Evolutionary conservation across 2,888 invertebrate genomes (phyloP).

Genomic region (Sialis lutaria): DNA sequence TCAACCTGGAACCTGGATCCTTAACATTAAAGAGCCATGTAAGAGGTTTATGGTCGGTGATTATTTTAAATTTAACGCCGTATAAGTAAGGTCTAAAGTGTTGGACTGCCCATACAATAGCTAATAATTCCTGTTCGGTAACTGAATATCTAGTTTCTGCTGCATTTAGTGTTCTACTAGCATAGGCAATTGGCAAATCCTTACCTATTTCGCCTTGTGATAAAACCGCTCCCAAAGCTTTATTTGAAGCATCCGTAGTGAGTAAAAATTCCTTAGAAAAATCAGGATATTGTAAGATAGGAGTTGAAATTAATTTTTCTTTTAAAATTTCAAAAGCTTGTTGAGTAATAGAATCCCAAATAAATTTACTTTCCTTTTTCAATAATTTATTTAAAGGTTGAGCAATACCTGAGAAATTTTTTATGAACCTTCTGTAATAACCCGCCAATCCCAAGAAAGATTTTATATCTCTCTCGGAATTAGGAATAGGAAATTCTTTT

Average conservation of each 20-base stretch:
- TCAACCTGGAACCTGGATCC: conserved; percentile 7
- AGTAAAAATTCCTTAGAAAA: background rate
- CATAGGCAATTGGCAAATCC: background rate
- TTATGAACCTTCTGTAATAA: conserved; percentile 16
- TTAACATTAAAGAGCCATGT: conserved; percentile 7
- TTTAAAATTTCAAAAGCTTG: conserved; percentile 23
- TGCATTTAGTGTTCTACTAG: background rate
- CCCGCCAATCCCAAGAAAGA: conserved; percentile 13
- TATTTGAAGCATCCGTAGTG: conserved; percentile 1
- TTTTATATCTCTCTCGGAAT: conserved; percentile 15
- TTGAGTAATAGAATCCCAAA: conserved; percentile 9
- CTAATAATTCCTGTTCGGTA: conserved; percentile 9
- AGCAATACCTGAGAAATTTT: conserved; percentile 10
- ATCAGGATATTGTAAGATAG: conserved; percentile 6
- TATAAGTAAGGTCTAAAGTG: conserved; percentile 11
- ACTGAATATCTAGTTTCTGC: conserved; percentile 1
- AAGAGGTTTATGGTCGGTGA: conserved; percentile 10
- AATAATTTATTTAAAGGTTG: conserved; percentile 11
- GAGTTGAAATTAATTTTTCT: conserved; percentile 6
- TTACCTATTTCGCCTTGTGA: conserved; percentile 1
- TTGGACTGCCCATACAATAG: conserved; percentile 9
- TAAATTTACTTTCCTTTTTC: conserved; percentile 7
- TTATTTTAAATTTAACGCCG: conserved; percentile 10
- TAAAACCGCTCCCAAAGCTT: background rate
- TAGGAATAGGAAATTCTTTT: conserved; percentile 13